These are phyloP conservation scores for Anarsia innoxiella DNA, from an alignment of 2,888 invertebrate genomes.

Conservation along the genomic window DNA sequence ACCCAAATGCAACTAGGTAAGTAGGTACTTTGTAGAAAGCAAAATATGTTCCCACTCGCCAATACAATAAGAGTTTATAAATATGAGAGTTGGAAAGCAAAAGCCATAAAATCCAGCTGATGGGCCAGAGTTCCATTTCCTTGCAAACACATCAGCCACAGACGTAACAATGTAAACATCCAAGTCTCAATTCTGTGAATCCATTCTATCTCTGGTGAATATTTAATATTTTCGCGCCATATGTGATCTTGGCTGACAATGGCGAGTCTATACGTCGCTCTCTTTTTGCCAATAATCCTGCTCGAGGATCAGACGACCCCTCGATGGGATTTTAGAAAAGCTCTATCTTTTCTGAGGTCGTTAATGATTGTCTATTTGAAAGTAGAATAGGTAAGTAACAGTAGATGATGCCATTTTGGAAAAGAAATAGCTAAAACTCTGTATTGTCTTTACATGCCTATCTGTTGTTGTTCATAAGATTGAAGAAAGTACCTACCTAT, in stretches of 20 bases:
- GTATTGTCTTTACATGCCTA: too few relatives aligned
- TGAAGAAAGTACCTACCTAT: too few relatives aligned
- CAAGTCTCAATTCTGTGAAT: conserved; percentile 7
- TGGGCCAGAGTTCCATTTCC: conserved; percentile 6
- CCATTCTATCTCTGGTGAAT: conserved; percentile 14
- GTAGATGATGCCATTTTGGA: too few relatives aligned
- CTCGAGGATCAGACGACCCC: conserved; percentile 13
- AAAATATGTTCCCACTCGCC: too few relatives aligned
- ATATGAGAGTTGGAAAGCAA: too few relatives aligned
- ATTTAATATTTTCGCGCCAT: conserved; percentile 17
- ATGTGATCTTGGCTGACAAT: conserved; percentile 6
- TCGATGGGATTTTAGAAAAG: conserved; percentile 1
- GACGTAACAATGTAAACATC: conserved; percentile 12
- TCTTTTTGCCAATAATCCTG: conserved; percentile 14
- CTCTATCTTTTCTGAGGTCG: conserved; percentile 43
- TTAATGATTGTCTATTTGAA: too few relatives aligned
- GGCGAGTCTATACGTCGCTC: conserved; percentile 8
- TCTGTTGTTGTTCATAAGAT: too few relatives aligned
- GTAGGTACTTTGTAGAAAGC: too few relatives aligned
- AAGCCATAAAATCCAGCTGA: not conserved
- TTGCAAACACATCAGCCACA: conserved; percentile 11
- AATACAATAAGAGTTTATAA: too few relatives aligned
- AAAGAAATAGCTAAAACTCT: too few relatives aligned
- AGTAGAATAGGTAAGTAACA: too few relatives aligned
- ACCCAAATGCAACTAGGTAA: too few relatives aligned